These are phyloP conservation scores for Nycticryphes semicollaris DNA, from an alignment of 2,113 vertebrate genomes.

Conservation along the genomic window DNA sequence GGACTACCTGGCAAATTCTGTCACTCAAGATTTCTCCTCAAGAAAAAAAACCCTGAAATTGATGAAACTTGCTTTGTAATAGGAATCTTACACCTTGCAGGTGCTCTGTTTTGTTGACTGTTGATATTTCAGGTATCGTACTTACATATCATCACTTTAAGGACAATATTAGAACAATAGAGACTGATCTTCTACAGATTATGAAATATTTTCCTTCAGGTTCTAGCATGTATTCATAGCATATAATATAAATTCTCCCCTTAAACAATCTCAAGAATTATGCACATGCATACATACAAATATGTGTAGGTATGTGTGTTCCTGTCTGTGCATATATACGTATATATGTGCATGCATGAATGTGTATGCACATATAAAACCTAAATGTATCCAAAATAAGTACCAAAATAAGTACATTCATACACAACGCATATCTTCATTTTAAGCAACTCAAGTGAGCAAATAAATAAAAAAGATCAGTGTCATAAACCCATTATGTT, in stretches of 20 bases:
- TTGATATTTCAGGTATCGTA: background rate
- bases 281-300: background rate
- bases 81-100: background rate
- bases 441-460: background rate
- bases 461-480: background rate
- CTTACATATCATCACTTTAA: background rate
- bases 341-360: background rate
- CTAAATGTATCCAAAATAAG: background rate
- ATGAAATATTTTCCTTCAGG: background rate
- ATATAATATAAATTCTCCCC: background rate
- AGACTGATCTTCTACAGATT: background rate
- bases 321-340: background rate
- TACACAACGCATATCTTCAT: background rate
- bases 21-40: background rate
- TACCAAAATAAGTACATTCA: background rate
- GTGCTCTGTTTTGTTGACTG: background rate
- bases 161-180: background rate
- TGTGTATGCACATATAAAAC: background rate
- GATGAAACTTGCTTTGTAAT: background rate
- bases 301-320: background rate
- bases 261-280: background rate
- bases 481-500: background rate
- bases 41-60: background rate
- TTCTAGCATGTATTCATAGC: background rate
- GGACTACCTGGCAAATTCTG: background rate